Conservation (phyloP, 2,113 vertebrate species). For the Hystrix brachyura region DNA sequence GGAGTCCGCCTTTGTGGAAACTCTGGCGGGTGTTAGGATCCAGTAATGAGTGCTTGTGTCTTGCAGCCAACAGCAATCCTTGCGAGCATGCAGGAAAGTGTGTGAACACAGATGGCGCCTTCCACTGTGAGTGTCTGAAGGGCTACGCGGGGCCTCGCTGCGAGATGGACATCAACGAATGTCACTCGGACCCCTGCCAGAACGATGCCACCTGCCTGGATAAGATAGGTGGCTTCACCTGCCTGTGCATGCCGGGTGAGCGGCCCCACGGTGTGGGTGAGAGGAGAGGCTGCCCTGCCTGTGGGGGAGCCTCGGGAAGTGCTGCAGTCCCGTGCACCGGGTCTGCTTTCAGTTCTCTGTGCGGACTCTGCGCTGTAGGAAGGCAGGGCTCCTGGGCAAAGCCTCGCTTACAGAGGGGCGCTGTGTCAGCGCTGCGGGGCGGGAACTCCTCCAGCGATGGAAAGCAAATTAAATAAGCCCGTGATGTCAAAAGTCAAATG, state of each 20-base stretch:
- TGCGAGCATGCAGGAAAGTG: constrained; percentile 94
- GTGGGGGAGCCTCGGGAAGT: neutral
- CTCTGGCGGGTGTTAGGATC: neutral
- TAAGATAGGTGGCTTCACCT: constrained; percentile 93
- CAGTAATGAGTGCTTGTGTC: neutral
- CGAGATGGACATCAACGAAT: constrained; percentile 94
- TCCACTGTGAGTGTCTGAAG: constrained; percentile 91
- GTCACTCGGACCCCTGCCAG: constrained; percentile 91
- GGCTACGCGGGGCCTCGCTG: constrained; percentile 93
- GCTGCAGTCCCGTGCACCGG: neutral
- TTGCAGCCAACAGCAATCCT: constrained; percentile 90
- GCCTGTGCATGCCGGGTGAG: constrained; percentile 94
- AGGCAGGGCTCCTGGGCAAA: neutral
- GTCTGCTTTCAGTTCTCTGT: neutral
- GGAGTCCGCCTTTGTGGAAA: neutral
- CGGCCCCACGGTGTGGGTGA: fast-evolving
- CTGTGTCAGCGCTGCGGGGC: neutral
- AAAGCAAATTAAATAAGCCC: neutral
- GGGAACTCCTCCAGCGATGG: neutral
- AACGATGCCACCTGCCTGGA: constrained; percentile 95
- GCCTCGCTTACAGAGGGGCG: neutral
- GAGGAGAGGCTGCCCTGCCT: neutral
- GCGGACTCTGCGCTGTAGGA: neutral
- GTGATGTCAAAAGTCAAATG: neutral
- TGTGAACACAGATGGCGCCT: constrained; percentile 93